Conservation (phyloP, 2,797 vertebrate species). For the Chrysocyon brachyurus region DNA sequence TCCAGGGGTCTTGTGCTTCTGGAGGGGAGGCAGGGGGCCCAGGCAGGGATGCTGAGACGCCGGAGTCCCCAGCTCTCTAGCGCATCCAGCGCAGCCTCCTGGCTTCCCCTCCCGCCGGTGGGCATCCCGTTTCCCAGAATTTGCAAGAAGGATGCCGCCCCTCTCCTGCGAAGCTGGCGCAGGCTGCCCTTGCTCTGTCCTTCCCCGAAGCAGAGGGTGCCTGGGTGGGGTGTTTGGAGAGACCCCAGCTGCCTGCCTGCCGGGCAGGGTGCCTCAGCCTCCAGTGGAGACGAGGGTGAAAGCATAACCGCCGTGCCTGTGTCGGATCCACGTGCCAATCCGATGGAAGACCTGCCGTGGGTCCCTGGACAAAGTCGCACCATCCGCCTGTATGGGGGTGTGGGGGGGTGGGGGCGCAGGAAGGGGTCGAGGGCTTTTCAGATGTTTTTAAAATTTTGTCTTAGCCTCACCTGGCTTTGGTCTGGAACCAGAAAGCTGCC, state of each 20-base stretch:
- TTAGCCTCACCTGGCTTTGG: not conserved
- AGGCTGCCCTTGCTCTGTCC: conserved; percentile 17
- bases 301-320: accelerated
- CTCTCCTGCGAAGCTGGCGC: not conserved
- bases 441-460: not conserved
- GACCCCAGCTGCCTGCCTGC: not conserved
- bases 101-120: not conserved
- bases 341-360: not conserved
- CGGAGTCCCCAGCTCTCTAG: accelerated
- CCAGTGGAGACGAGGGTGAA: not conserved
- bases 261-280: not conserved
- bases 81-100: not conserved
- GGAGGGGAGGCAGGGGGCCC: not conserved
- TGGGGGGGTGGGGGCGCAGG: not conserved
- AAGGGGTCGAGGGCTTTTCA: not conserved
- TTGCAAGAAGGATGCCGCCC: not conserved
- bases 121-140: not conserved
- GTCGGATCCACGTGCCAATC: not conserved
- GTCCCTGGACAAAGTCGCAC: not conserved
- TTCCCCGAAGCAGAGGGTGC: not conserved
- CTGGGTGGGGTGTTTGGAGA: not conserved
- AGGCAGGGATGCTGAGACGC: not conserved
- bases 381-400: accelerated
- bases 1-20: not conserved
- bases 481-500: not conserved